Base-by-base conservation (phyloP, 2,888 invertebrate species). In the Hedya salicella region DNA sequence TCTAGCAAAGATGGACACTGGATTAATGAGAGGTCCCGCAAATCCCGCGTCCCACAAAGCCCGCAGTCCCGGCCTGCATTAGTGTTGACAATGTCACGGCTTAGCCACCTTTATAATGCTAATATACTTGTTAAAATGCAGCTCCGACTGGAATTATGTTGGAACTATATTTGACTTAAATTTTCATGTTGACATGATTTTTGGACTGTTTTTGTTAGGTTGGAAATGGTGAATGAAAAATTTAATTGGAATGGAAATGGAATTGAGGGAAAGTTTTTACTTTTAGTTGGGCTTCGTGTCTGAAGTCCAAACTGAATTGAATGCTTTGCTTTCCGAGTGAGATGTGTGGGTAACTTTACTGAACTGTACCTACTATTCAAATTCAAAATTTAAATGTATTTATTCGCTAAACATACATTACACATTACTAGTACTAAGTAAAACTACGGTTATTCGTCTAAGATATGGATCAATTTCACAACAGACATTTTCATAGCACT, bases 91-190 rank as follows among this genome's bases (percentile, higher is more conserved):
- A 46, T 65, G 59, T 65, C 39, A 53, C 53, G 65, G 64, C 50
- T 65, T 65, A 64, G 42, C 64, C 59, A 60, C 59, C 65, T 65
- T 65, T 60, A 60, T 65, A 53, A 65, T 65, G 59, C 46, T 60
- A 65, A 65, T 65, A 60, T 60, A 53, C 59, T 65, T 65, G 65
- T 59, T 52, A 53, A 52, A 53, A 65, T 60, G 44, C 65, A 40
- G 17, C 65, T 14, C 64, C n/a, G 52, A 14, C 39, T 39, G 16
- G 21, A 40, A 60, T 65, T 53, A 65, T 30, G 65, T 39, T 1
- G 16, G 25, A 54, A 60, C 59, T 44, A 64, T 52, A 46, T 59
- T 60, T 25, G 25, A 25, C 52, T 39, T 65, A 21, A 13, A 32
- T 46, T 57, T 17, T 57, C 46, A 9, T 36, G 30, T 13, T n/a